A percentile compares a stretch with the other conserved stretches of the same genome.
Evolutionary conservation across 2,797 vertebrate genomes (phyloP).

Genomic region (Rhynchonycteris naso): DNA sequence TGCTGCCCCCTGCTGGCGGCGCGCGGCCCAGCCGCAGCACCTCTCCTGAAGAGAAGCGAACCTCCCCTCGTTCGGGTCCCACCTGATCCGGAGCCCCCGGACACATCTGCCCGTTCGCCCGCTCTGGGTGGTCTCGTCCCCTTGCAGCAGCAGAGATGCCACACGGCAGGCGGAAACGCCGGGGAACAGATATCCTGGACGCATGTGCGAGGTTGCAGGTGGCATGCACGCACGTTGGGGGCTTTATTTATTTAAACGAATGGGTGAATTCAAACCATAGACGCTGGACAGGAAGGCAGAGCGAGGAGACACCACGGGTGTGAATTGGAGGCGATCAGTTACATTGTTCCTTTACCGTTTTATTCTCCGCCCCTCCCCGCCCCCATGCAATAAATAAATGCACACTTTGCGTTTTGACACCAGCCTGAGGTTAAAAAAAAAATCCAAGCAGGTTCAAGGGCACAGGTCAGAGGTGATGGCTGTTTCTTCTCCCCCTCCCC

Average conservation of each 20-base stretch:
- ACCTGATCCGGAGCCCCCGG: constrained; percentile 63
- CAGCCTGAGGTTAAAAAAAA: not conserved
- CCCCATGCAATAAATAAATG: not conserved
- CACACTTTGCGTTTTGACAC: not conserved
- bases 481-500: not conserved
- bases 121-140: constrained; percentile 52
- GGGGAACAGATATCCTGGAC: not conserved
- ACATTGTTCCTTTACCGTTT: rapidly evolving
- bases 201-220: not conserved
- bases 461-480: too few relatives aligned
- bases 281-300: not conserved
- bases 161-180: constrained; percentile 36
- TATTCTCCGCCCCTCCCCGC: not conserved
- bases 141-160: constrained; percentile 36
- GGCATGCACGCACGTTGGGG: rapidly evolving
- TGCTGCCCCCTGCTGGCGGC: constrained; percentile 86
- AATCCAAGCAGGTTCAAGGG: rapidly evolving
- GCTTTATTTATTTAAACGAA: not conserved
- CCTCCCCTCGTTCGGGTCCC: constrained; percentile 67
- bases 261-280: rapidly evolving
- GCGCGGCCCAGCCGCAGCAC: constrained; percentile 54
- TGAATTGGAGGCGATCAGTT: too few relatives aligned
- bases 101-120: constrained; percentile 68
- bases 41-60: constrained; percentile 65
- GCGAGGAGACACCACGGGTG: not conserved